Evolutionary conservation across 2,888 invertebrate species (phyloP).

Genomic region (Metalampra italica): DNA sequence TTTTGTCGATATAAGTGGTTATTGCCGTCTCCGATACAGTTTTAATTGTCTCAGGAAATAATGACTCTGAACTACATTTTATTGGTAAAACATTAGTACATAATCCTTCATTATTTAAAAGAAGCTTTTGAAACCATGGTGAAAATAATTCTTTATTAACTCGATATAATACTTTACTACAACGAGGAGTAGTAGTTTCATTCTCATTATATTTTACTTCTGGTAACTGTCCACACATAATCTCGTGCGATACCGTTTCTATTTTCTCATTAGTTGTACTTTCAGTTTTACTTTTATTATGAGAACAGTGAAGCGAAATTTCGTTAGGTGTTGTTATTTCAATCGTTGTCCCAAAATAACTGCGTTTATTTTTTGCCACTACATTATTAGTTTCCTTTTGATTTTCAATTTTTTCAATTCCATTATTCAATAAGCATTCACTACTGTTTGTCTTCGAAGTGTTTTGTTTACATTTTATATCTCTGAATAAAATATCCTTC

Average conservation of each 20-base stretch:
- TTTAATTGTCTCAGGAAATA: too few species aligned
- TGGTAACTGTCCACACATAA: constrained; percentile 2
- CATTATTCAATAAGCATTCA: too few species aligned
- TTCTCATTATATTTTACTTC: not conserved
- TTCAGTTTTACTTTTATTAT: too few species aligned
- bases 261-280: too few species aligned
- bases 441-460: not conserved
- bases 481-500: not conserved
- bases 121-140: constrained; percentile 55
- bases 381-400: too few species aligned
- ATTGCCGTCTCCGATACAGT: not conserved
- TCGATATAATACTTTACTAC: not conserved
- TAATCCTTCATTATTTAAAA: constrained; percentile 35
- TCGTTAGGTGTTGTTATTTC: too few species aligned
- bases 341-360: too few species aligned
- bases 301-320: too few species aligned
- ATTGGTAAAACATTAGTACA: constrained; percentile 4
- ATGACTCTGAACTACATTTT: not conserved
- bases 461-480: not conserved
- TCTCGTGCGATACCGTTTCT: too few species aligned
- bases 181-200: too few species aligned
- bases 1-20: not conserved
- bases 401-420: too few species aligned
- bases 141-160: constrained; percentile 52
- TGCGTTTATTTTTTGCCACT: too few species aligned